Evolutionary conservation across 1,140 invertebrate genomes (phyloP).

Genomic region (Philotrypesis tridentata): DNA sequence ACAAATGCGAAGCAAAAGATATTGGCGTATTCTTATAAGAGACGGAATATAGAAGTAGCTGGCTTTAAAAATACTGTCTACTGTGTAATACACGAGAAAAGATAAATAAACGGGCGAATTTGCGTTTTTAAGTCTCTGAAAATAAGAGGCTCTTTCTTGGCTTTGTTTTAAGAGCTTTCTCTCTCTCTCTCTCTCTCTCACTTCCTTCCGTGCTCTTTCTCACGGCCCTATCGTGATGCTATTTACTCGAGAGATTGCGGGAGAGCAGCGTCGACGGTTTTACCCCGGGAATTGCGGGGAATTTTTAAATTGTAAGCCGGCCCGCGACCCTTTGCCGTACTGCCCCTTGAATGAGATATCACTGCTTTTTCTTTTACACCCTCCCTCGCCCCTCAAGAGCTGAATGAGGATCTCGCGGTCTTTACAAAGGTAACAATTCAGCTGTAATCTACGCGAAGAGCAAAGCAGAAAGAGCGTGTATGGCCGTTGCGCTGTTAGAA

Average conservation of each 20-base stretch:
- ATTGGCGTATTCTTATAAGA: too few relatives aligned
- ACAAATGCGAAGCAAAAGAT: too few relatives aligned
- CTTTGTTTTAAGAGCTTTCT: conserved; percentile 31
- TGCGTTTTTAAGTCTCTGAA: conserved; percentile 31
- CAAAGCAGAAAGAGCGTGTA: neutral
- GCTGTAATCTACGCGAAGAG: neutral
- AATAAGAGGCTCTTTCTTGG: conserved; percentile 39
- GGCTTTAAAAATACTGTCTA: neutral
- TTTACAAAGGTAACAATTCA: neutral
- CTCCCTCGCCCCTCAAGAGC: neutral
- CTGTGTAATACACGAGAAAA: neutral
- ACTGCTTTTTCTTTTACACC: neutral
- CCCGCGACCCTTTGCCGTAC: too few relatives aligned
- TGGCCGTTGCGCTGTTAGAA: neutral
- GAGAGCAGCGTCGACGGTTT: neutral
- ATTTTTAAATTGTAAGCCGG: conserved; percentile 13
- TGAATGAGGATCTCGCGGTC: neutral
- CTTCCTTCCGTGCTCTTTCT: neutral
- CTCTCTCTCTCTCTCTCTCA: conserved; percentile 11
- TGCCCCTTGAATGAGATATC: neutral
- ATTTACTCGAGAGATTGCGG: conserved; percentile 24
- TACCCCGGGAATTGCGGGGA: neutral
- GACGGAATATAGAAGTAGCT: too few relatives aligned
- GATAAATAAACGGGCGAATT: neutral
- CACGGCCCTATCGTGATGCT: neutral